Evolutionary conservation across 2,113 vertebrate species (phyloP), one percentile per base, ranked within the genome.

Genomic region (Hydrolagus affinis): DNA sequence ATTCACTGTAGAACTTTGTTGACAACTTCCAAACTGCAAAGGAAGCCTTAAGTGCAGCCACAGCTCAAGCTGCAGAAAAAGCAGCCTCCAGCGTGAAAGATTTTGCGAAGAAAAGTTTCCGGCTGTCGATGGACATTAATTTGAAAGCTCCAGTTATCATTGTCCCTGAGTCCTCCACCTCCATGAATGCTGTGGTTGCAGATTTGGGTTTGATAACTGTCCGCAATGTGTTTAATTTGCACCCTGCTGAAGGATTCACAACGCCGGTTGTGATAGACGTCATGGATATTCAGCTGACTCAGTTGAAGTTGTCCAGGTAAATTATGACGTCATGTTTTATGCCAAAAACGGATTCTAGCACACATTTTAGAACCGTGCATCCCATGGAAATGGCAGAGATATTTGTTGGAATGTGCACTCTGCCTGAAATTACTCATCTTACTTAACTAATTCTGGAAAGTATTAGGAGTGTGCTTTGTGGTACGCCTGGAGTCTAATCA

Each of bases 91-190:
- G 96, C 0, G 94, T 99, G 56, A 95, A 95, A 17, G 96, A 94
- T 73, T 90, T 98, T 2, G 94, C 98, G n/a, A 94, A 95, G 88
- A 96, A 96, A 90, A 98, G 97, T 85, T 96, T 96, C 74, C 95
- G 97, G 0, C 91, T 98, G 71, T 93, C 94, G 0, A 88, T 96
- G 92, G 93, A 94, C 87, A 90, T 99, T 87, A 88, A 92, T 86
- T 90, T 99, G 87, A 98, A 99, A 91, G 98, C 97, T 0, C 98
- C 98, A 0, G 95, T 99, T 71, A 93, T 99, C 88, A 87, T 98
- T 68, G 88, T 99, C 86, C 98, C 98, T 0, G 95, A 97, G 90
- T 97, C 96, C 10, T 96, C 97, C 0, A 76, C 87, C 57, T 98
- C 97, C 9, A 88, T 91, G 6, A 93, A 89, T 88, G 97, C 95